A percentile compares a stretch with the other conserved stretches of the same genome.
phyloP scores from a whole-genome alignment of 1,140 invertebrate genomes.

The Saxidomus purpurata region DNA sequence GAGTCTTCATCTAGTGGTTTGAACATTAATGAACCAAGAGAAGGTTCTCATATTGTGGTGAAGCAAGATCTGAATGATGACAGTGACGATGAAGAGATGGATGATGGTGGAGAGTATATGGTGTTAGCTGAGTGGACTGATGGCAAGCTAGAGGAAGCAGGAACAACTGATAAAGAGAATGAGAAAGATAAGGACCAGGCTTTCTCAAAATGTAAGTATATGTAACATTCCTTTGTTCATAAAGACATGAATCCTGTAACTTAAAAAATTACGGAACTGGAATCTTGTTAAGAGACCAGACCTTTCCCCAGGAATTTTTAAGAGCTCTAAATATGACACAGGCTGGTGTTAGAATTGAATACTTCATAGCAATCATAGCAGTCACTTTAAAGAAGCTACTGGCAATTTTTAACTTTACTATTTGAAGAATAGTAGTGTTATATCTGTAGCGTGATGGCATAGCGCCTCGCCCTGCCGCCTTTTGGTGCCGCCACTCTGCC shows the following conservation, averaged over 20 bases:
- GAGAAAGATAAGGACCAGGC: constrained; percentile 35
- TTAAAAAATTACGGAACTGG: too few species aligned
- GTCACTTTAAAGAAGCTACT: too few species aligned
- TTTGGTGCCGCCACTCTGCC: too few species aligned
- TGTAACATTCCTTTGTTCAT: neutral
- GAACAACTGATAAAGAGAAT: constrained; percentile 34
- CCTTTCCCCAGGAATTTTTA: too few species aligned
- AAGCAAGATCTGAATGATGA: constrained; percentile 60
- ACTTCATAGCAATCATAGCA: too few species aligned
- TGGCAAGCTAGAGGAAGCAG: constrained; percentile 42
- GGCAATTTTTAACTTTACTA: too few species aligned
- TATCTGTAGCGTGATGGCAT: too few species aligned
- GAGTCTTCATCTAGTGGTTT: neutral
- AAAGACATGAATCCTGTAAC: neutral
- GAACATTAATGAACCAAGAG: too few species aligned
- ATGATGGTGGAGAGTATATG: constrained; percentile 75
- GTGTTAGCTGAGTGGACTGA: constrained; percentile 84
- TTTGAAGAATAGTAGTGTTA: too few species aligned
- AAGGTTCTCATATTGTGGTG: constrained; percentile 12
- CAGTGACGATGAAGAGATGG: constrained; percentile 66
- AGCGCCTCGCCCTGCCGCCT: too few species aligned
- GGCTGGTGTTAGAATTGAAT: too few species aligned
- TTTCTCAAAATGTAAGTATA: constrained; percentile 19
- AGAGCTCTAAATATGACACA: too few species aligned
- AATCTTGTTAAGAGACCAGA: neutral